phyloP scores from a whole-genome alignment of 2,797 vertebrate species.

The Bovichtus variegatus region DNA sequence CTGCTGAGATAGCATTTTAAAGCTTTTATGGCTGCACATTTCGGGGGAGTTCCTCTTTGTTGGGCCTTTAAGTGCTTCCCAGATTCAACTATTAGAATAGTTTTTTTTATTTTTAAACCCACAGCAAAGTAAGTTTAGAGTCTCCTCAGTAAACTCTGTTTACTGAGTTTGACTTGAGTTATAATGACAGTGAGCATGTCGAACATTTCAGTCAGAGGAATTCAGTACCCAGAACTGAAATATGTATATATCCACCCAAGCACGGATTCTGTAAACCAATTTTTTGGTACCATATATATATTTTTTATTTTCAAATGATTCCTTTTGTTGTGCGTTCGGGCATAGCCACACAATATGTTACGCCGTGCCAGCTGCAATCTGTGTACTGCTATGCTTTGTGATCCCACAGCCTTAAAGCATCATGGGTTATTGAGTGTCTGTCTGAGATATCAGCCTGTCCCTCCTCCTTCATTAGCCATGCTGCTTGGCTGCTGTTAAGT shows the following conservation, averaged over 20 bases:
- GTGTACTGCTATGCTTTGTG: constrained; percentile 46
- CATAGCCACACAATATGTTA: constrained; percentile 53
- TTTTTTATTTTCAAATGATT: constrained; percentile 59
- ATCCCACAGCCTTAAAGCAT: constrained; percentile 56
- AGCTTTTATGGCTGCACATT: constrained; percentile 30
- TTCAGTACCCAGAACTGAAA: constrained; percentile 33
- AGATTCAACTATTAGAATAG: constrained; percentile 40
- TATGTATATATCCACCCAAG: constrained; percentile 31
- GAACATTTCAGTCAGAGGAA: constrained; percentile 36
- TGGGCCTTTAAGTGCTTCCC: constrained; percentile 11
- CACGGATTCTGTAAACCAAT: constrained; percentile 42
- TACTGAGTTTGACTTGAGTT: constrained; percentile 31
- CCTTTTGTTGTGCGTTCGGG: constrained; percentile 53
- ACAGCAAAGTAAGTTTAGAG: constrained; percentile 15
- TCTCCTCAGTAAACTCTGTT: constrained; percentile 27
- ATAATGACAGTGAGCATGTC: constrained; percentile 33
- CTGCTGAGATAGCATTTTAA: constrained; percentile 19
- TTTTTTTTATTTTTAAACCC: constrained; percentile 4
- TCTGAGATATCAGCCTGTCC: constrained; percentile 56
- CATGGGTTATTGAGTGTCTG: constrained; percentile 65
- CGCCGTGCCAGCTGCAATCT: constrained; percentile 42
- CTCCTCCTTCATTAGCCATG: constrained; percentile 53
- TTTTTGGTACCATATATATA: too few species aligned
- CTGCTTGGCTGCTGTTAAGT: constrained; percentile 40
- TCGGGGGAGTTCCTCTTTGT: constrained; percentile 22